phyloP scores from a whole-genome alignment of 2,888 invertebrate species.

The Amiota mariae region DNA sequence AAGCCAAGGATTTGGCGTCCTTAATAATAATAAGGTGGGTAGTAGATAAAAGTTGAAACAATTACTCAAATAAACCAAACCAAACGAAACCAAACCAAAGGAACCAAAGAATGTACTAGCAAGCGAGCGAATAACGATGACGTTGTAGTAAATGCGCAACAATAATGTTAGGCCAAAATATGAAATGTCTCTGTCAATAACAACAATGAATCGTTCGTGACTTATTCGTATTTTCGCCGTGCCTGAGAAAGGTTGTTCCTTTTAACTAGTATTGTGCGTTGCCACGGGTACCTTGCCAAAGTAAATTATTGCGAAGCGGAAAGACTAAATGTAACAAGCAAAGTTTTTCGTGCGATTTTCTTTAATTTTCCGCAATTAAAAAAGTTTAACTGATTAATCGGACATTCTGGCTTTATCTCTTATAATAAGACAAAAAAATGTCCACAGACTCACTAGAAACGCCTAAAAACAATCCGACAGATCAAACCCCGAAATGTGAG shows the following conservation, averaged over 20 bases:
- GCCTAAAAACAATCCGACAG: constrained; percentile 41
- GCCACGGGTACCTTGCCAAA: neutral
- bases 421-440: constrained; percentile 38
- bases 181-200: constrained; percentile 31
- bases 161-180: constrained; percentile 45
- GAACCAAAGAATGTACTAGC: neutral
- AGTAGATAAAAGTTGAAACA: constrained; percentile 33
- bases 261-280: neutral
- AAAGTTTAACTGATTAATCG: neutral
- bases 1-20: constrained; percentile 21
- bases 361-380: constrained; percentile 62
- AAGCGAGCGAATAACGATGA: constrained; percentile 33
- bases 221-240: constrained; percentile 60
- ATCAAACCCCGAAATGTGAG: constrained; percentile 31
- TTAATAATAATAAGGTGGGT: neutral
- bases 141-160: constrained; percentile 58
- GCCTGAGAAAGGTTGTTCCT: constrained; percentile 49
- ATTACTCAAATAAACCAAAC: constrained; percentile 26
- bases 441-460: constrained; percentile 50
- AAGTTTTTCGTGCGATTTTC: constrained; percentile 36
- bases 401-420: neutral
- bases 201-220: constrained; percentile 47
- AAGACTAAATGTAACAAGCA: constrained; percentile 38
- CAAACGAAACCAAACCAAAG: neutral
- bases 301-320: constrained; percentile 27